Evolutionary conservation across 1,140 invertebrate genomes (phyloP).

Genomic region (Conopomorpha cramerella): DNA sequence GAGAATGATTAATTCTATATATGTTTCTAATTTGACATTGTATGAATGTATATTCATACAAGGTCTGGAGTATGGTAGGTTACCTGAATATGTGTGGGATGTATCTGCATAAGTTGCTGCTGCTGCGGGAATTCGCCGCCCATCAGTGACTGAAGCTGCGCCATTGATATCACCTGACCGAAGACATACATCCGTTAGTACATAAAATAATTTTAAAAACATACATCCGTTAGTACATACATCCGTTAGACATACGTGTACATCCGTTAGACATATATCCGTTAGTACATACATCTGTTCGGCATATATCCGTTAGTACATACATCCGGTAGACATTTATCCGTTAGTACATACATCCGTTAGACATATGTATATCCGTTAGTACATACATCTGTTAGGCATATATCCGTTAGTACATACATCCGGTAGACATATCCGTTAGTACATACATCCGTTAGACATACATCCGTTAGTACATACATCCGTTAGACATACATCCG

Average conservation of each 20-base stretch:
- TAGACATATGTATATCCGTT: no score
- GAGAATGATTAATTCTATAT: not conserved
- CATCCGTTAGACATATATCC: not conserved
- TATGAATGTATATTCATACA: no score
- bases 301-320: not conserved
- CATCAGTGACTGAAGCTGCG: constrained; percentile 42
- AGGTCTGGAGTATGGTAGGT: no score
- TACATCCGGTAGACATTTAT: not conserved
- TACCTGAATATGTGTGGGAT: constrained; percentile 52
- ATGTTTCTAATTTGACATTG: not conserved
- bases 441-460: no score
- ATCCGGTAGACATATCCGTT: no score
- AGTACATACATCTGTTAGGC: no score
- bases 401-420: no score
- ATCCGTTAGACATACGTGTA: not conserved
- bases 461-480: no score
- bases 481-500: no score
- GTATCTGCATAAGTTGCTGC: constrained; percentile 50
- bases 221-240: no score
- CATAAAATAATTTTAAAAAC: no score
- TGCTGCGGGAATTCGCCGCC: constrained; percentile 36
- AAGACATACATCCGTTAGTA: not conserved
- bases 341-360: not conserved
- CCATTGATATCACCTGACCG: constrained; percentile 51
- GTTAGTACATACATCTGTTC: not conserved